Conservation (phyloP, 2,888 invertebrate genomes). For the Endomychus coccineus region DNA sequence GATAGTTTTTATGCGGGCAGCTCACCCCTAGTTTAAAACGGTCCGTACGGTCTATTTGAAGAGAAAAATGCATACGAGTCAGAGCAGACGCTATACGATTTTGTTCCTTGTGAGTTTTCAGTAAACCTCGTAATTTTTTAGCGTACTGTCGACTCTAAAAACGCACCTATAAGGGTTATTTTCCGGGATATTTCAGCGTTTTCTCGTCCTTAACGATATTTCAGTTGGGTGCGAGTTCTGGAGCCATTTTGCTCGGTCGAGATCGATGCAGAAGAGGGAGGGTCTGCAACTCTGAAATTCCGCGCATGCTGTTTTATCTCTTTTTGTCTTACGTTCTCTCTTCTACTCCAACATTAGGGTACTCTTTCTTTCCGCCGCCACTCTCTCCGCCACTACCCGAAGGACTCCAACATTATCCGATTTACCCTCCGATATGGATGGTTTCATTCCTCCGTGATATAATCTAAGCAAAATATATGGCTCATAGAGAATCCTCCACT, state of each 20-base stretch:
- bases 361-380: conserved; percentile 30
- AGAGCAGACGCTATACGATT: conserved; percentile 35
- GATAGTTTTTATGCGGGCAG: conserved; percentile 45
- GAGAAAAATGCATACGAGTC: conserved; percentile 40
- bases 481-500: too few relatives aligned
- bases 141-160: conserved; percentile 40
- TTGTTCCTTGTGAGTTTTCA: conserved; percentile 40
- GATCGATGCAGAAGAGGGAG: conserved; percentile 45
- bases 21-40: conserved; percentile 32
- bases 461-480: too few relatives aligned
- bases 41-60: conserved; percentile 40
- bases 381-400: conserved; percentile 22
- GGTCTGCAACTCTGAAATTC: conserved; percentile 32
- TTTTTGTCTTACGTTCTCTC: conserved; percentile 45
- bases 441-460: too few relatives aligned
- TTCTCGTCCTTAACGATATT: conserved; percentile 41
- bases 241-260: conserved; percentile 44
- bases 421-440: too few relatives aligned
- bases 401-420: not conserved
- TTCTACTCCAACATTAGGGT: conserved; percentile 33
- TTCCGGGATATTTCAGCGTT: conserved; percentile 29
- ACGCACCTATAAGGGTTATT: conserved; percentile 38
- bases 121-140: conserved; percentile 43
- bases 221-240: conserved; percentile 42
- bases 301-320: conserved; percentile 46